Conservation (phyloP, 2,888 invertebrate genomes). For the Drosophila histrio region DNA sequence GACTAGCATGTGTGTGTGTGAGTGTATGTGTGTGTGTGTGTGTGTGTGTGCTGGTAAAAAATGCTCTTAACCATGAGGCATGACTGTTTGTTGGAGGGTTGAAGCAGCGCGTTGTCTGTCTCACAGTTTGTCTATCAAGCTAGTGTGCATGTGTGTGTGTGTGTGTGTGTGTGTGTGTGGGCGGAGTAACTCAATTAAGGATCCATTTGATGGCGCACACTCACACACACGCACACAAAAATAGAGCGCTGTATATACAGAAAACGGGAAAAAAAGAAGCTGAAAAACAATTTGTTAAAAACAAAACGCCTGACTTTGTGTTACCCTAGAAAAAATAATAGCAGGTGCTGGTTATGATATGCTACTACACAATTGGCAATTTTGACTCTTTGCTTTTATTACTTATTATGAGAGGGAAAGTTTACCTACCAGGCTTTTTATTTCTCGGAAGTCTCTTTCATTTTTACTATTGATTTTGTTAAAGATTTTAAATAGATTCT, state of each 20-base stretch:
- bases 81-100: conserved; percentile 63
- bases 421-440: no score
- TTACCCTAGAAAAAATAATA: conserved; percentile 15
- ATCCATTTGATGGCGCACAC: conserved; percentile 84
- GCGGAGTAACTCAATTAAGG: conserved; percentile 85
- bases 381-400: no score
- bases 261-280: conserved; percentile 26
- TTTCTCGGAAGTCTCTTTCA: no score
- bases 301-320: conserved; percentile 2
- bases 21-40: conserved; percentile 21
- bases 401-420: no score
- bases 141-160: conserved; percentile 33
- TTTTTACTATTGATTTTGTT: no score
- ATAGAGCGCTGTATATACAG: conserved; percentile 25
- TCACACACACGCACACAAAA: conserved; percentile 54
- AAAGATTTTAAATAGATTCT: no score
- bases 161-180: conserved; percentile 68
- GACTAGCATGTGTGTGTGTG: conserved; percentile 23
- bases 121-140: conserved; percentile 50
- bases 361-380: neutral
- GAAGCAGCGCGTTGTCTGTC: conserved; percentile 60
- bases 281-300: conserved; percentile 29
- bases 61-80: conserved; percentile 75
- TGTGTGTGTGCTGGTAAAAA: conserved; percentile 51
- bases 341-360: neutral